Percentiles rank a stretch among this genome's conserved stretches.
phyloP scores from a whole-genome alignment of 2,888 invertebrate species.

The Ferdinandea cuprea region DNA sequence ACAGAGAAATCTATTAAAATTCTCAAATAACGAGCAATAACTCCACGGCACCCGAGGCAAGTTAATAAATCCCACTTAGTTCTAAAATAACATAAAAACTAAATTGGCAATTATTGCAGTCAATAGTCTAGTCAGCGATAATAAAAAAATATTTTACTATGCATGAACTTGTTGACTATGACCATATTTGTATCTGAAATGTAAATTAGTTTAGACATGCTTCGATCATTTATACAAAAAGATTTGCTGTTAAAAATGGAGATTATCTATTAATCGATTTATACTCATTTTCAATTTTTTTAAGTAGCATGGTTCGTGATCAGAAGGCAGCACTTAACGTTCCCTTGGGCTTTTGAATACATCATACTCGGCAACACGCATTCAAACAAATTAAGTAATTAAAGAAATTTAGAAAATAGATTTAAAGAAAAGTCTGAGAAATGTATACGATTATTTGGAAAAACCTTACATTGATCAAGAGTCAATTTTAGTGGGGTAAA shows the following conservation, averaged over 20 bases:
- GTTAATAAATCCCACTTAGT: background rate
- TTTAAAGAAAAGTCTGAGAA: no score
- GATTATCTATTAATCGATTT: background rate
- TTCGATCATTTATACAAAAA: constrained; percentile 18
- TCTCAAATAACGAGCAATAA: background rate
- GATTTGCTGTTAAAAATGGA: background rate
- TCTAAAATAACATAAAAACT: background rate
- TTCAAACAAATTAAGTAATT: no score
- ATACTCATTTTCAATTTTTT: background rate
- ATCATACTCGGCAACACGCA: no score
- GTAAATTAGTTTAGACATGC: constrained; percentile 19
- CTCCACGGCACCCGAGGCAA: background rate
- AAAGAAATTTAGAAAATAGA: no score
- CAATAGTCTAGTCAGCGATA: background rate
- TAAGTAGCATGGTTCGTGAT: background rate
- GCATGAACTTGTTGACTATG: no score
- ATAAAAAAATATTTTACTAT: background rate
- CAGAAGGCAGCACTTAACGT: background rate
- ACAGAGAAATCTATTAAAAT: background rate
- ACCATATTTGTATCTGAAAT: constrained; percentile 11
- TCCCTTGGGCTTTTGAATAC: background rate
- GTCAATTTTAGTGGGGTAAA: no score
- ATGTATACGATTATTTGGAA: no score
- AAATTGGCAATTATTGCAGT: constrained; percentile 15
- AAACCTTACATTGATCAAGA: no score